Evolutionary conservation across 2,113 vertebrate species (phyloP).

Genomic region (Baryphthengus martii): DNA sequence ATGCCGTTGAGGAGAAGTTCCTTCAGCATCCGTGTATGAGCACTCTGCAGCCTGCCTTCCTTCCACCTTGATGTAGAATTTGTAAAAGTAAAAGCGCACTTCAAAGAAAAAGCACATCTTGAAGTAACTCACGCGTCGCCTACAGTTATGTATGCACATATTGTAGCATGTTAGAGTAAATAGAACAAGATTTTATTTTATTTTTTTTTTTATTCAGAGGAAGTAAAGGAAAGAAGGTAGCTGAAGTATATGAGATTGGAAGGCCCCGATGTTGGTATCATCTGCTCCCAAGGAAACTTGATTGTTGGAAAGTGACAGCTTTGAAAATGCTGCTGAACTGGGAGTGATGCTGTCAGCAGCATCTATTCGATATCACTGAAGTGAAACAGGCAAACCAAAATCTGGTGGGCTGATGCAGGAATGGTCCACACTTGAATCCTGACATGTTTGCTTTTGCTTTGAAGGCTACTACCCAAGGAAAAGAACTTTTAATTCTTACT

Average conservation of each 20-base stretch:
- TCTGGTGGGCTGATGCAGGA: not conserved
- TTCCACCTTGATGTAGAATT: conserved; percentile 60
- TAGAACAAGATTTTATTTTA: not conserved
- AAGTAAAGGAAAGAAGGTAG: not conserved
- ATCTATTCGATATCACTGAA: not conserved
- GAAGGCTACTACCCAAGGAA: not conserved
- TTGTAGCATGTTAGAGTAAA: conserved; percentile 44
- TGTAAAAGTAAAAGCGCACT: conserved; percentile 50
- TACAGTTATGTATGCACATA: conserved; percentile 43
- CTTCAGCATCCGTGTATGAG: conserved; percentile 52
- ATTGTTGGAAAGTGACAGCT: not conserved
- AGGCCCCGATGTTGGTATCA: not conserved
- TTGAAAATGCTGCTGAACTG: not conserved
- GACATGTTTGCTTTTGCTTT: not conserved
- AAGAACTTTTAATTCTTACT: not conserved
- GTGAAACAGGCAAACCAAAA: not conserved
- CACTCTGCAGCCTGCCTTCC: conserved; percentile 64
- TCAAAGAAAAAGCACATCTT: conserved; percentile 41
- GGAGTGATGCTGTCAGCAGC: not conserved
- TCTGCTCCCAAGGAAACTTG: not conserved
- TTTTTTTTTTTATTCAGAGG: not conserved
- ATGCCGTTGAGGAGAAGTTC: conserved; percentile 49
- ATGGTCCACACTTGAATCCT: not conserved
- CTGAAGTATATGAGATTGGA: not conserved
- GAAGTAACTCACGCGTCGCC: conserved; percentile 44